Conservation (phyloP, 64 coral and sea anemone genomes). For the Exaiptasia diaphana region DNA sequence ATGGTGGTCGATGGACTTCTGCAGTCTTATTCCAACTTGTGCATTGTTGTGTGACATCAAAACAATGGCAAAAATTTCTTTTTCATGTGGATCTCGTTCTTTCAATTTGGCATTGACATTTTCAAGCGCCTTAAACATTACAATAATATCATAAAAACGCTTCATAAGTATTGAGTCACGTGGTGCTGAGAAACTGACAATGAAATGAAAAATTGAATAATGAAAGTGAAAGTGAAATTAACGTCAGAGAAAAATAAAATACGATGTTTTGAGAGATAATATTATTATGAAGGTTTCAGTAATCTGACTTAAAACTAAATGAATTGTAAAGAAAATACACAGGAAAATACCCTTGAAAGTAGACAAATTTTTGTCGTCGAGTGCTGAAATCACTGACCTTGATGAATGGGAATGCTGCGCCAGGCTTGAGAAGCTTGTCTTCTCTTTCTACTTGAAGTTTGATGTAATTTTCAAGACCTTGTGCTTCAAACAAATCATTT, state of each 20-base stretch:
- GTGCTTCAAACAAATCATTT: constrained; percentile 46
- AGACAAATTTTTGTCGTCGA: too few relatives aligned
- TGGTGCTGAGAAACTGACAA: not conserved
- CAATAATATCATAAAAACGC: not conserved
- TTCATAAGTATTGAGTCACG: not conserved
- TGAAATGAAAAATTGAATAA: not conserved
- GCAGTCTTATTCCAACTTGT: constrained; percentile 56
- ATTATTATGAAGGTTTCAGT: too few relatives aligned
- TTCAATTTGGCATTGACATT: constrained; percentile 63
- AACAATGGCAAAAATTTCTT: constrained; percentile 56
- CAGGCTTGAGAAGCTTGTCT: constrained; percentile 38
- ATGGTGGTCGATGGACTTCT: constrained; percentile 58
- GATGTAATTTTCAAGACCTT: constrained; percentile 62
- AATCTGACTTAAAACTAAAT: too few relatives aligned
- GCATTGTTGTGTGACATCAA: constrained; percentile 75
- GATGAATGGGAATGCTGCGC: constrained; percentile 76
- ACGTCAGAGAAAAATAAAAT: too few relatives aligned
- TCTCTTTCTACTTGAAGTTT: constrained; percentile 38
- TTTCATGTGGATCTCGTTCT: constrained; percentile 51
- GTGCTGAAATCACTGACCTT: too few relatives aligned
- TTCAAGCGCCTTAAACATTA: constrained; percentile 41
- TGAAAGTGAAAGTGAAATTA: not conserved
- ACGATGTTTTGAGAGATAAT: too few relatives aligned
- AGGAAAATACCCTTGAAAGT: too few relatives aligned
- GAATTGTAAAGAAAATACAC: too few relatives aligned